Percentiles rank a stretch among this genome's conserved stretches.
Conservation (phyloP, 2,888 invertebrate species). For the Limnephilus lunatus region DNA sequence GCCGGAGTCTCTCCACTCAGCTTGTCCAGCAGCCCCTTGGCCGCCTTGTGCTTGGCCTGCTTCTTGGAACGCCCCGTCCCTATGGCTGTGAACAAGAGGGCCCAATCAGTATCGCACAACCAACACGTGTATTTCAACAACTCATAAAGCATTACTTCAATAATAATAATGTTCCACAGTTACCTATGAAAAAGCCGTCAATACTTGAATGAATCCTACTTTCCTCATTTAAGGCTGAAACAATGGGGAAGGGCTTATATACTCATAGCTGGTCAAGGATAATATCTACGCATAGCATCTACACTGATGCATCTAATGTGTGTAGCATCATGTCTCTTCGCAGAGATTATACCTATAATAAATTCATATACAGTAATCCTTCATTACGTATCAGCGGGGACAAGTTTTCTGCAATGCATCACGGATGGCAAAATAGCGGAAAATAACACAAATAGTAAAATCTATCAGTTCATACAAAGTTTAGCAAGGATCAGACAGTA, state of each 20-base stretch:
- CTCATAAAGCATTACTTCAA: not conserved
- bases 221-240: not conserved
- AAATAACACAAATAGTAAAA: not conserved
- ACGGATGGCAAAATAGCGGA: not conserved
- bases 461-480: not conserved
- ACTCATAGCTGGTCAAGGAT: not conserved
- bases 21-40: constrained; percentile 92
- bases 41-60: constrained; percentile 97
- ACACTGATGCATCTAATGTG: not conserved
- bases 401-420: too few species aligned
- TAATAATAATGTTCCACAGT: not conserved
- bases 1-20: constrained; percentile 85
- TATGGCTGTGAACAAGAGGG: constrained; percentile 79
- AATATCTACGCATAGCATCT: not conserved
- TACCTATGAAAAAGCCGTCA: not conserved
- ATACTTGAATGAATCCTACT: not conserved
- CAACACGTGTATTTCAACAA: not conserved
- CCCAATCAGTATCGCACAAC: not conserved
- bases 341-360: not conserved
- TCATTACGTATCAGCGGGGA: not conserved
- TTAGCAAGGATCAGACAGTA: not conserved
- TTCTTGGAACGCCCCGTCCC: constrained; percentile 97
- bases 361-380: not conserved
- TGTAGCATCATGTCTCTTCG: not conserved
- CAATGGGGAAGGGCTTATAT: not conserved